These are phyloP conservation scores for Tromatobia lineatoria DNA, from an alignment of 2,888 invertebrate species.

Conservation along the genomic window DNA sequence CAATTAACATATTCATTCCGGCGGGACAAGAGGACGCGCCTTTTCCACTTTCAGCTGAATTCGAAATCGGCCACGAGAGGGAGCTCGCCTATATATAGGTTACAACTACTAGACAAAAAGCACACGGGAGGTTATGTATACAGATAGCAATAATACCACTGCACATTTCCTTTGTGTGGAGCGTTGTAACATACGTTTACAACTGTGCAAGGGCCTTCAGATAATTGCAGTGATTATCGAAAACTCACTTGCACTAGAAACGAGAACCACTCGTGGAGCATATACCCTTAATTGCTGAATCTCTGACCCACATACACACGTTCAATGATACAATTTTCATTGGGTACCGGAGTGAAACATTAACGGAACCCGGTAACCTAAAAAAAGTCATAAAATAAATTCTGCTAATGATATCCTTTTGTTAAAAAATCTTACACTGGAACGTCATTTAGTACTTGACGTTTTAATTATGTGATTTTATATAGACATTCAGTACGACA, in stretches of 20 bases:
- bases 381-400: too few relatives aligned
- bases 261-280: slow-evolving; percentile 23
- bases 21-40: slow-evolving; percentile 63
- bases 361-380: slow-evolving; percentile 13
- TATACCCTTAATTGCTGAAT: slow-evolving; percentile 33
- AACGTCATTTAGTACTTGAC: too few relatives aligned
- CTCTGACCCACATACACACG: slow-evolving; percentile 30
- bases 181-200: slow-evolving; percentile 56
- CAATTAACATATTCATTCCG: slow-evolving; percentile 84
- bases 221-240: slow-evolving; percentile 65
- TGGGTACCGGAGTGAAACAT: slow-evolving; percentile 7
- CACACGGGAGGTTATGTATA: slow-evolving; percentile 57
- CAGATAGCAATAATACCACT: slow-evolving; percentile 13
- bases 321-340: slow-evolving; percentile 21
- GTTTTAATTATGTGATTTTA: too few relatives aligned
- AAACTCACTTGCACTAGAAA: slow-evolving; percentile 44
- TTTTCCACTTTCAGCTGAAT: slow-evolving; percentile 69
- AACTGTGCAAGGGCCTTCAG: slow-evolving; percentile 48
- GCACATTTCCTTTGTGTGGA: slow-evolving; percentile 8
- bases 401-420: too few relatives aligned
- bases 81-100: slow-evolving; percentile 33
- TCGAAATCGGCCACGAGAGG: slow-evolving; percentile 56
- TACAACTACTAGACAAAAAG: slow-evolving; percentile 43
- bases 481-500: too few relatives aligned
- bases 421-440: too few relatives aligned